phyloP scores from a whole-genome alignment of 30 jellyfish, hydroid and myxozoan genomes.

The Cassiopea andromeda region DNA sequence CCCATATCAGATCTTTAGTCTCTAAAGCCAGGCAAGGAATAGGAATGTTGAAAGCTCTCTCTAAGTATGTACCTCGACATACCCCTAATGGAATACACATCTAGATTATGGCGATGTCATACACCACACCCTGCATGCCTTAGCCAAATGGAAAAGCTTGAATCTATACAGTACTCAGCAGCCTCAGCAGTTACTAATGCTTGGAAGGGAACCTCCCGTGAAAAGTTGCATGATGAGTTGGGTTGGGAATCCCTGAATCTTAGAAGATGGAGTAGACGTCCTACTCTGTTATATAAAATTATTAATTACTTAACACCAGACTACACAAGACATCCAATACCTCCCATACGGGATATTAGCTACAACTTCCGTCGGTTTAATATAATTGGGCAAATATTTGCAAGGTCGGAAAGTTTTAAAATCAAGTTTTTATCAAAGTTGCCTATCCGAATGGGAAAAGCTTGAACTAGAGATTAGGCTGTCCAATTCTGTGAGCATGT shows the following conservation, averaged over 20 bases:
- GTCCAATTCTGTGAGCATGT: too few species aligned
- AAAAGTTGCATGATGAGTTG: too few species aligned
- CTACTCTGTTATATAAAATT: constrained; percentile 25
- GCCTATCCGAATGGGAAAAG: constrained; percentile 57
- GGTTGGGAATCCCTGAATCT: too few species aligned
- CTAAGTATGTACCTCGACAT: neutral
- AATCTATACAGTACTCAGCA: constrained; percentile 15
- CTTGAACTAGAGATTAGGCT: constrained; percentile 38
- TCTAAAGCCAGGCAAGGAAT: neutral
- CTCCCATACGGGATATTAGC: constrained; percentile 23
- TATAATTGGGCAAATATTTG: constrained; percentile 26
- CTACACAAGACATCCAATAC: constrained; percentile 57
- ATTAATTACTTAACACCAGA: constrained; percentile 44
- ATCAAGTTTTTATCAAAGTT: constrained; percentile 51
- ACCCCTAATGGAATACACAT: neutral
- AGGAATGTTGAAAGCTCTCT: too few species aligned
- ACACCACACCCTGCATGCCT: neutral
- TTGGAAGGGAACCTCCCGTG: too few species aligned
- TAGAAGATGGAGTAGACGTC: constrained; percentile 72
- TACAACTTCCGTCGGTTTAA: constrained; percentile 23
- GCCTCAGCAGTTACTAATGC: too few species aligned
- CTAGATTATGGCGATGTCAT: constrained; percentile 15
- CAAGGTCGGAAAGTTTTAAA: constrained; percentile 24
- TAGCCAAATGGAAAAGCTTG: constrained; percentile 41
- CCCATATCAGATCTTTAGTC: neutral